phyloP scores from a whole-genome alignment of 2,888 invertebrate genomes.

The Polydesmus complanatus region DNA sequence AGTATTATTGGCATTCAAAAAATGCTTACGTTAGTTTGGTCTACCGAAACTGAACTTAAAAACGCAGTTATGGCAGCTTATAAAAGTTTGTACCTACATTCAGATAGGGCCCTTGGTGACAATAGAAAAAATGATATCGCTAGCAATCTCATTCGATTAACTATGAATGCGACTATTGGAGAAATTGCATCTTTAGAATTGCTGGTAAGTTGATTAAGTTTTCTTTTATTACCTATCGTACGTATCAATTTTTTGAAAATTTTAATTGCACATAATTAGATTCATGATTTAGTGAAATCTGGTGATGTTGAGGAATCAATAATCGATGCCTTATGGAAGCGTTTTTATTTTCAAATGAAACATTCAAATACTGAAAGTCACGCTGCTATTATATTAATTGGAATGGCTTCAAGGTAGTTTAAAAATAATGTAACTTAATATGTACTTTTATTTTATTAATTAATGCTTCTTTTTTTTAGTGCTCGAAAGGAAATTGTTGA shows the following conservation, averaged over 20 bases:
- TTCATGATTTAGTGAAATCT: slow-evolving; percentile 45
- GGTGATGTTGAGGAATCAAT: slow-evolving; percentile 37
- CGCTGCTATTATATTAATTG: slow-evolving; percentile 57
- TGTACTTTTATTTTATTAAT: slow-evolving; percentile 24
- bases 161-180: slow-evolving; percentile 41
- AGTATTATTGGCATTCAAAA: slow-evolving; percentile 55
- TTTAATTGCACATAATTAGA: slow-evolving; percentile 21
- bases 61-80: slow-evolving; percentile 65
- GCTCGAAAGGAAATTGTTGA: slow-evolving; percentile 34
- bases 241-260: not conserved
- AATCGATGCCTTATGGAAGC: slow-evolving; percentile 64
- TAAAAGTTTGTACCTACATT: slow-evolving; percentile 49
- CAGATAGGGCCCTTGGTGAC: not conserved
- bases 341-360: slow-evolving; percentile 54
- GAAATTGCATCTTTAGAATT: slow-evolving; percentile 47
- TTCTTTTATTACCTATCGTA: not conserved
- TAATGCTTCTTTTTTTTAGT: slow-evolving; percentile 36
- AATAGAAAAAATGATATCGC: slow-evolving; percentile 34
- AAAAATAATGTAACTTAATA: not conserved
- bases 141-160: slow-evolving; percentile 43
- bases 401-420: slow-evolving; percentile 52
- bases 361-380: slow-evolving; percentile 56
- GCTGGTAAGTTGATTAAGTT: slow-evolving; percentile 31
- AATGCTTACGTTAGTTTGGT: slow-evolving; percentile 66
- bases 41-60: slow-evolving; percentile 53